Evolutionary conservation across 2,797 vertebrate species (phyloP).

Genomic region (Tadarida brasiliensis): DNA sequence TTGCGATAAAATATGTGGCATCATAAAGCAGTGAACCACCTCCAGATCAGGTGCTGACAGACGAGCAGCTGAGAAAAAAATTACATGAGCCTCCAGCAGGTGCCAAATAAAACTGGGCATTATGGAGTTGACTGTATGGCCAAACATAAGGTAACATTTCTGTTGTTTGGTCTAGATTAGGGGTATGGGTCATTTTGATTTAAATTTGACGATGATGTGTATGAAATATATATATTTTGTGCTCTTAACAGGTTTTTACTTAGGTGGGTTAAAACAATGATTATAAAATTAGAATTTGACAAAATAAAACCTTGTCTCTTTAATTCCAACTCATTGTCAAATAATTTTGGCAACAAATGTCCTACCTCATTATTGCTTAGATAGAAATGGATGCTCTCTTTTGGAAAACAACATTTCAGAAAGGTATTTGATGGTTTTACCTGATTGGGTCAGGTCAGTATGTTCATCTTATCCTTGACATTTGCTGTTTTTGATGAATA

Average conservation of each 20-base stretch:
- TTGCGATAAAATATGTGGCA: no score
- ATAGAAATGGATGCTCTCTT: constrained; percentile 19
- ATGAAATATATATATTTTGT: constrained; percentile 45
- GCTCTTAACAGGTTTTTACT: not conserved
- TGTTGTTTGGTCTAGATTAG: no score
- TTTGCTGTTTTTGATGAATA: constrained; percentile 53
- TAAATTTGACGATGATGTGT: not conserved
- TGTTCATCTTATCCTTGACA: constrained; percentile 32
- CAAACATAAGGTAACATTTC: no score
- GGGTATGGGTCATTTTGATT: constrained; percentile 22
- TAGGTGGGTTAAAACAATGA: not conserved
- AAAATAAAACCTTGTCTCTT: constrained; percentile 22
- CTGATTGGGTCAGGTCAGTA: not conserved
- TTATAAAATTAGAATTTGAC: constrained; percentile 10
- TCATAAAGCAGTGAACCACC: no score
- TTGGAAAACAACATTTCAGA: constrained; percentile 21
- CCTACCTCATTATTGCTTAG: not conserved
- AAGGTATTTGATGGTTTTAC: constrained; percentile 28
- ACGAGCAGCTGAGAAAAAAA: no score
- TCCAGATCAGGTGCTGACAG: no score
- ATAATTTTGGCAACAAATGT: constrained; percentile 12
- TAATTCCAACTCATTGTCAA: constrained; percentile 19
- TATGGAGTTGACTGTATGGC: no score
- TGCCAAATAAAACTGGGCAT: no score
- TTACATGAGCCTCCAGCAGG: no score